These are phyloP conservation scores for Okamejei kenojei DNA, from an alignment of 2,797 vertebrate species.

Conservation along the genomic window DNA sequence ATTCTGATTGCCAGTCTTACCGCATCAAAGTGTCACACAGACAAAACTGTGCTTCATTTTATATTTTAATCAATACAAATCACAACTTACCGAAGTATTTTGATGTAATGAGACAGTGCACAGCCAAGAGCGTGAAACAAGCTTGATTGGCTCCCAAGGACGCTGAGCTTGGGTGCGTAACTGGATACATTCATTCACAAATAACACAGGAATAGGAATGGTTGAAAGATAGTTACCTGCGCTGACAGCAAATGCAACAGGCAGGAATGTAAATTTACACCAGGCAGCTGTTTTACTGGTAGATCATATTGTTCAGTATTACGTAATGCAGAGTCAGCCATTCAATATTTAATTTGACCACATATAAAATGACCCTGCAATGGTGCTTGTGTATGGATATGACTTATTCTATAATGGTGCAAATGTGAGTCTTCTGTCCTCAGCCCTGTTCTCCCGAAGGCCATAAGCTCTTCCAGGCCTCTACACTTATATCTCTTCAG, in stretches of 20 bases:
- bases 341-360: background rate
- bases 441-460: too few relatives aligned
- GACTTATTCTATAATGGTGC: too few relatives aligned
- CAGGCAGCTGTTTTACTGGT: background rate
- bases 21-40: background rate
- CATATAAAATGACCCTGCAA: background rate
- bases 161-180: background rate
- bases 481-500: background rate
- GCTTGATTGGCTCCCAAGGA: background rate
- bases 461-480: too few relatives aligned
- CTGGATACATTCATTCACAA: background rate
- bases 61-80: slow-evolving; percentile 21
- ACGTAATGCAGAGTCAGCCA: too few relatives aligned
- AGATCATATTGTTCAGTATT: background rate
- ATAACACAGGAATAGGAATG: too few relatives aligned
- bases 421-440: too few relatives aligned
- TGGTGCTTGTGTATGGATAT: background rate
- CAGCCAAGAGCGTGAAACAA: background rate
- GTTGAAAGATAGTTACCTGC: slow-evolving; percentile 61
- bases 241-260: slow-evolving; percentile 54
- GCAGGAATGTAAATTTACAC: background rate
- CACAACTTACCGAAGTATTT: background rate
- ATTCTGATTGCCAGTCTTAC: background rate
- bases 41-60: slow-evolving; percentile 20
- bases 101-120: background rate